These are phyloP conservation scores for Cuculus canorus DNA, from an alignment of 2,797 vertebrate genomes.

Conservation along the genomic window DNA sequence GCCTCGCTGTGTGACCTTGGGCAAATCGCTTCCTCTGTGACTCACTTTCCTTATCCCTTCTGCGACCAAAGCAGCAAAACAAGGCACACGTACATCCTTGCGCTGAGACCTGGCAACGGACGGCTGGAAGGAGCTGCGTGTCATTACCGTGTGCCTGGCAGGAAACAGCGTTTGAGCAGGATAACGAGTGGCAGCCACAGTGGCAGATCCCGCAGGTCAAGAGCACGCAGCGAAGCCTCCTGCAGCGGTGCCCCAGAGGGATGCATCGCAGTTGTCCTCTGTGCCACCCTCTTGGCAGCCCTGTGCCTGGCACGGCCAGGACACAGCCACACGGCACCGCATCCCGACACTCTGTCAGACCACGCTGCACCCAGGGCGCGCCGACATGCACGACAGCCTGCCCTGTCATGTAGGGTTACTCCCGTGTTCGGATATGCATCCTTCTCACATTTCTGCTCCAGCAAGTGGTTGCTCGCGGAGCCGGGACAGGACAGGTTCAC, in stretches of 20 bases:
- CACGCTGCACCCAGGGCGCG: background rate
- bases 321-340: background rate
- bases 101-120: background rate
- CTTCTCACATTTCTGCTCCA: constrained; percentile 62
- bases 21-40: constrained; percentile 2
- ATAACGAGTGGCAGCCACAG: fast-evolving
- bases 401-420: constrained; percentile 58
- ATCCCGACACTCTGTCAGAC: background rate
- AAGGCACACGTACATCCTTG: background rate
- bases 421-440: constrained; percentile 50
- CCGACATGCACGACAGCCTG: constrained; percentile 19
- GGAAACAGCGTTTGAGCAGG: background rate
- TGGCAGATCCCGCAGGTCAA: fast-evolving
- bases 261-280: fast-evolving
- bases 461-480: constrained; percentile 59
- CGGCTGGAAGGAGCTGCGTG: background rate
- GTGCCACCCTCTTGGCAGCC: fast-evolving
- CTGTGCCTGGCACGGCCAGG: background rate
- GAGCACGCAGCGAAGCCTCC: fast-evolving
- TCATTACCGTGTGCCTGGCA: background rate
- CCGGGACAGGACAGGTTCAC: background rate
- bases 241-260: fast-evolving
- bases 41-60: background rate
- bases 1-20: background rate
- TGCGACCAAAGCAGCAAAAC: background rate